Evolutionary conservation across 2,888 invertebrate species (phyloP), one percentile per base, ranked within the genome.

Genomic region (Dynastes tityus): DNA sequence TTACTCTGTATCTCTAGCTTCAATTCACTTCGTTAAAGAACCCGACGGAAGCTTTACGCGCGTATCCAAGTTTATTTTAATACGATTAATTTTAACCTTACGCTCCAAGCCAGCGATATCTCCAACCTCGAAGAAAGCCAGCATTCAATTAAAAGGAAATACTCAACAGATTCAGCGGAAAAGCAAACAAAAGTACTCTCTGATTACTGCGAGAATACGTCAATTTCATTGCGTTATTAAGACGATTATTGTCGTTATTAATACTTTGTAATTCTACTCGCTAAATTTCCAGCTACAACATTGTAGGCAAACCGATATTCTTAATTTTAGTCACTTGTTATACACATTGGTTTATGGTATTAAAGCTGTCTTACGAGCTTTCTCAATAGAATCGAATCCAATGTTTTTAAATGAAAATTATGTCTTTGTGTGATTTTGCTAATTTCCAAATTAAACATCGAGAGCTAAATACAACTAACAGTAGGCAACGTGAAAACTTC

Each of bases 81-180:
- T 73, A 16, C 73, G 58, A 73, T 73, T 73, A 73, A 73, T 58
- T 73, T 73, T 58, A 73, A 58, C 73, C 58, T 58, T 58, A 73
- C 27, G 29, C 29, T 70, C 70, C 51, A 58, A 73, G 51, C 37
- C 58, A 40, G 55, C 40, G 37, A 32, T 73, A 73, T 73, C 73
- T 73, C 32, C 9, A 73, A 58, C 73, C 73, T 58, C 55, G 16
- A 58, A 73, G 58, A 37, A 58, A 58, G 40, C 40, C 29, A 40
- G 22, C 40, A 45, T 73, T 73, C 58, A 73, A 58, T 73, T 58
- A 61, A 58, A 45, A 51, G 51, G 53, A 70, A 70, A 53, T 53
- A 70, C 27, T 45, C 0, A 29, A 40, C 37, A 16, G 58, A 73
- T 73, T 73, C 58, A 73, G 51, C 13, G 27, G 27, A 27, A 29